Base-by-base conservation (phyloP, 2,113 vertebrate species). In the Manacus vitellinus region DNA sequence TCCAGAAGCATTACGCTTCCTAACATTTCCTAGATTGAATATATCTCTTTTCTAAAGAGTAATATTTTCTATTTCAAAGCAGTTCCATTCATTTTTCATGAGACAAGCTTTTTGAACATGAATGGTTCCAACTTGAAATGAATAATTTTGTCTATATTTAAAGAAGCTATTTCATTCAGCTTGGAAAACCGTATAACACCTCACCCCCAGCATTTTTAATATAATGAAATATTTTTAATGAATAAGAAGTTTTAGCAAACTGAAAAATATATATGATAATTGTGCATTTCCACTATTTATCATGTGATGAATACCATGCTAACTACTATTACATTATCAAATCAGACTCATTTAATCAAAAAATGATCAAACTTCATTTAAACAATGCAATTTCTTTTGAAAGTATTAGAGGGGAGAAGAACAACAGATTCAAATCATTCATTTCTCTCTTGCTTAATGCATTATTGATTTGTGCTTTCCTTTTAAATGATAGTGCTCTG, bases 391-490 rank as follows among this genome's bases (percentile, higher is more conserved):
- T 81, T 70, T 58, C 27, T 76, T 66, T 76, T 59, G 43, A 47
- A 92, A 70, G 1, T 76, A 56, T 88, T 89, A 92, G 65, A 61
- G 20, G 20, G 7, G 22, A 91, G 62, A 81, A 93, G 18, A 74
- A 59, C 17, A 63, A 74, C 43, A 70, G 52, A 94, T 78, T 62
- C 54, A 89, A 75, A 65, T 87, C 1, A 85, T 76, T 91, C 4
- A 61, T 85, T 93, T 93, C 41, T 81, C 46, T 88, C 58, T 78
- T 79, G 41, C 31, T 89, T 91, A 93, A 96, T 93, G 70, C 88
- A 96, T 91, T 96, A 96, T 94, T 96, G 93, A 96, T 95, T 79
- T 83, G 54, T 88, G 33, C 54, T 83, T 92, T 89, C 51, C 22
- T 72, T 93, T 77, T 88, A 90, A 95, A 89, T 89, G 62, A 89